phyloP scores from a whole-genome alignment of 2,113 vertebrate species.

The Indicator maculatus region DNA sequence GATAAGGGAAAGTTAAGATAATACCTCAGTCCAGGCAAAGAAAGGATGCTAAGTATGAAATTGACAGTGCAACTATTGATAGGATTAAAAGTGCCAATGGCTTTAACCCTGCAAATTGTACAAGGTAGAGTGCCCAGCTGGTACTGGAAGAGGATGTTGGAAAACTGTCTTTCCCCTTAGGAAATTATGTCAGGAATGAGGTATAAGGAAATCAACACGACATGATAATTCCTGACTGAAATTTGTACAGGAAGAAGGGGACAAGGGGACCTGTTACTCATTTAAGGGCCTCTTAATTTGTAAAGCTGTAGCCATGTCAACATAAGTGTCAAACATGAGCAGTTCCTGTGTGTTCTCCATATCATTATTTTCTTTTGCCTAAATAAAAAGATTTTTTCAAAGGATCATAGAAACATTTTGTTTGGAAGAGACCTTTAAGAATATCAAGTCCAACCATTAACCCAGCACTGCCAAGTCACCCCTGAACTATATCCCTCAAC shows the following conservation, averaged over 20 bases:
- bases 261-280: neutral
- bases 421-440: too few relatives aligned
- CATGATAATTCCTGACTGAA: neutral
- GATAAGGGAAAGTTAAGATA: neutral
- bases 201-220: rapidly evolving
- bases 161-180: neutral
- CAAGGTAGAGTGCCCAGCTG: neutral
- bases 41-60: neutral
- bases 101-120: neutral
- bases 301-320: neutral
- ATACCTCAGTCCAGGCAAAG: neutral
- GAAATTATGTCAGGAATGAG: constrained; percentile 3
- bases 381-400: neutral
- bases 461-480: too few relatives aligned
- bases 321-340: neutral
- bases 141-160: neutral
- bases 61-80: neutral
- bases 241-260: neutral
- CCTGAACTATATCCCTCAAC: too few relatives aligned
- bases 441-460: too few relatives aligned
- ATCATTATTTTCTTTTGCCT: neutral
- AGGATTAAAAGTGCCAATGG: neutral
- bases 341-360: neutral
- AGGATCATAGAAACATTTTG: neutral
- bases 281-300: neutral